Evolutionary conservation across 2,888 invertebrate species (phyloP).

Genomic region (Hypercompe scribonia): DNA sequence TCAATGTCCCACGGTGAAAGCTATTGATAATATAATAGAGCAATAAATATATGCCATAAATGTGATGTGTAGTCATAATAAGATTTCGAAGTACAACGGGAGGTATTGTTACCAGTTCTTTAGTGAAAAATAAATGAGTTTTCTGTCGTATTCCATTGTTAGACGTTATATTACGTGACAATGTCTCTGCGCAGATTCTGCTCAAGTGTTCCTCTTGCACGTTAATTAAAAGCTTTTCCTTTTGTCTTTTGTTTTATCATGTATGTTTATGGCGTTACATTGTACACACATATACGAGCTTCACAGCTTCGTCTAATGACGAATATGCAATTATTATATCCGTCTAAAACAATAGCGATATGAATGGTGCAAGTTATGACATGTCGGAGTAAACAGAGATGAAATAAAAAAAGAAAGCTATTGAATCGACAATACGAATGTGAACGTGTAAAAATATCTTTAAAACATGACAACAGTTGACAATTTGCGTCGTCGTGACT

Average conservation of each 20-base stretch:
- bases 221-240: neutral
- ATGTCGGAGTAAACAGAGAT: neutral
- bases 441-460: no score
- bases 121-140: constrained; percentile 53
- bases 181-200: constrained; percentile 3
- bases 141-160: constrained; percentile 18
- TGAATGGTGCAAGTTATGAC: neutral
- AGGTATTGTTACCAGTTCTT: constrained; percentile 20
- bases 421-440: neutral
- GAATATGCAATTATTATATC: no score
- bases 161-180: neutral
- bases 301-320: no score
- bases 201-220: neutral
- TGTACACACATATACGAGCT: neutral
- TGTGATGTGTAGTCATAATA: constrained; percentile 2
- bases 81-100: neutral
- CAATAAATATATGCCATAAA: neutral
- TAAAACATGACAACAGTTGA: no score
- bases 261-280: neutral
- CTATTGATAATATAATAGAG: neutral
- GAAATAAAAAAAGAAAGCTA: neutral
- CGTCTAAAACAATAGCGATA: no score
- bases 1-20: neutral
- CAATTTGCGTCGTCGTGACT: no score
- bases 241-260: neutral